These are phyloP conservation scores for Corella eumyota DNA, from an alignment of 23 tunicate species.

Conservation along the genomic window DNA sequence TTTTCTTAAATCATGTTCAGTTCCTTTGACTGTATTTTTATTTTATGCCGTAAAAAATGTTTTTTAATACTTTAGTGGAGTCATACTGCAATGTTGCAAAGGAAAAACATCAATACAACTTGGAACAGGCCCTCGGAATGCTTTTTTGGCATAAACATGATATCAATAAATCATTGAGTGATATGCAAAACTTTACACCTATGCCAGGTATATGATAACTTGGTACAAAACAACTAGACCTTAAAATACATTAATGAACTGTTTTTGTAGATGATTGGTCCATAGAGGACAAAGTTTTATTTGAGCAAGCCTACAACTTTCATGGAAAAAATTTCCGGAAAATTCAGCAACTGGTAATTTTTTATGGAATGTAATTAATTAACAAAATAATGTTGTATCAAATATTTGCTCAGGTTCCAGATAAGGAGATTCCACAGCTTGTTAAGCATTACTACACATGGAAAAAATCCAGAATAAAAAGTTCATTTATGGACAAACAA, in stretches of 20 bases:
- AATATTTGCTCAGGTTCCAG: slow-evolving; percentile 49
- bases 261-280: slow-evolving; percentile 90
- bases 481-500: slow-evolving; percentile 72
- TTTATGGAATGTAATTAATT: not conserved
- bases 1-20: not conserved
- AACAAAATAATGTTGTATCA: too few species aligned
- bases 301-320: slow-evolving; percentile 79
- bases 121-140: slow-evolving; percentile 85
- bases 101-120: slow-evolving; percentile 66
- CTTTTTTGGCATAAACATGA: slow-evolving; percentile 88
- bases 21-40: not conserved
- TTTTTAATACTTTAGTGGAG: slow-evolving; percentile 28
- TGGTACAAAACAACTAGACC: not conserved
- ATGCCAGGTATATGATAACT: slow-evolving; percentile 59
- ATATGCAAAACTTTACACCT: slow-evolving; percentile 83
- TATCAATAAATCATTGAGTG: slow-evolving; percentile 46
- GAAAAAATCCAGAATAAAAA: slow-evolving; percentile 69
- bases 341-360: slow-evolving; percentile 64
- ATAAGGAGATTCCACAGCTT: slow-evolving; percentile 72
- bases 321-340: slow-evolving; percentile 86
- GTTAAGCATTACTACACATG: slow-evolving; percentile 73
- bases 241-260: too few species aligned
- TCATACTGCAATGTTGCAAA: slow-evolving; percentile 56
- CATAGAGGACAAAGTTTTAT: slow-evolving; percentile 76
- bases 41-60: not conserved